Base-by-base conservation (phyloP, 2,797 vertebrate genomes). In the Chelidonichthys spinosus region DNA sequence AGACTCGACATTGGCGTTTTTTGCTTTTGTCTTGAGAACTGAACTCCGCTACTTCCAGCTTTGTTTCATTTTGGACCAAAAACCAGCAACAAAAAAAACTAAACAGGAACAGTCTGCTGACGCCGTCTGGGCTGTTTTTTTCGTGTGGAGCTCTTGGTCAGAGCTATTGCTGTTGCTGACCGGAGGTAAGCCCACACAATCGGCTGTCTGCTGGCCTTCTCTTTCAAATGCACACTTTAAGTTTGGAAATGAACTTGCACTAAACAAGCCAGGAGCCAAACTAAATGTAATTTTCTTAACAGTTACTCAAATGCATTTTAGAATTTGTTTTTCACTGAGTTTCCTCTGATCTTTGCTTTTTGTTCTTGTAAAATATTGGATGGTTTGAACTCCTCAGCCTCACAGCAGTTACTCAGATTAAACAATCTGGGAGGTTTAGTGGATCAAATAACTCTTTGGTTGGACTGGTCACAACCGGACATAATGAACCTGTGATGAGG, bases 341-440 rank as follows among this genome's bases (percentile, higher is more conserved):
- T 37, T 55, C 13, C 13, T 52, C 17, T 15, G 39, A 43, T 61
- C 25, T 42, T 42, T 43, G 15, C 15, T 50, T 60, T 58, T 68
- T 17, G 17, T 14, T 44, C 36, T 44, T 18, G 15, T 55, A 35
- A 47, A 47, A 47, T 47, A 33, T 7, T 14, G 8, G 5, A 58
- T 46, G 8, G 32, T 63, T 63, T 52, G 17, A 69, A 7, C 4
- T 32, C 25, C 32, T 58, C 37, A 10, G 25, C 4, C 53, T 6
- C 6, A 25, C 8, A 44, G 44, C 32, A 39, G 46, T 70, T 52
- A 32, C 13, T 52, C 0, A 44, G 10, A 33, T 64, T 14, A 60
- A 60, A 59, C 32, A 44, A 32, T 59, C 52, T 44, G 33, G 39
- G 13, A 40, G 17, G 15, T 55, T 69, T 75, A 55, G 3, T 56